Conservation (phyloP, 2,113 vertebrate species). For the Emydocephalus ijimae region DNA sequence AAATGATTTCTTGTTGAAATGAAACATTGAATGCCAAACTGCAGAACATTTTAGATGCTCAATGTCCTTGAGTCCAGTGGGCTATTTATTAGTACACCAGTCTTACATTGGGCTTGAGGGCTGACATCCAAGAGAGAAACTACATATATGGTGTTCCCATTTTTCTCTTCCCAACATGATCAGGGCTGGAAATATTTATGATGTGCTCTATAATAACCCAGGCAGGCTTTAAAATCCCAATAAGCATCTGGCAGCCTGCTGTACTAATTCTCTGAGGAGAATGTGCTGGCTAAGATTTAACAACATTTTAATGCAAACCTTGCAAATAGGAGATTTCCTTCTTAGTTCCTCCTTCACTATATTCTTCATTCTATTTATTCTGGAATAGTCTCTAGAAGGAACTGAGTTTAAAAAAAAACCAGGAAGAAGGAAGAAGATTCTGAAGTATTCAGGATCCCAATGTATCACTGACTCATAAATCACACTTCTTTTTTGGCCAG, state of each 20-base stretch:
- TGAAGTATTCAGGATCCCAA: constrained; percentile 13
- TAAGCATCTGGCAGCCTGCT: constrained; percentile 27
- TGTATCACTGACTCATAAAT: constrained; percentile 25
- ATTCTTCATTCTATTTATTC: constrained; percentile 24
- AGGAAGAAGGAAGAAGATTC: neutral
- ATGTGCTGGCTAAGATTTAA: constrained; percentile 24
- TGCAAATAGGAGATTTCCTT: constrained; percentile 28
- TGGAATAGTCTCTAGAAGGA: constrained; percentile 15
- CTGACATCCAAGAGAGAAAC: neutral
- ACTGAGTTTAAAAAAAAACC: neutral
- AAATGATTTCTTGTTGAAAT: neutral
- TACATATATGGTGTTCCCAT: neutral
- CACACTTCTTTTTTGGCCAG: constrained; percentile 7
- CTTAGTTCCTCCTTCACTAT: constrained; percentile 9
- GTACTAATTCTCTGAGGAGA: constrained; percentile 27
- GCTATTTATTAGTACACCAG: neutral
- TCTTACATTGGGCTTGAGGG: neutral
- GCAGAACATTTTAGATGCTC: neutral
- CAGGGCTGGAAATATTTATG: constrained; percentile 40
- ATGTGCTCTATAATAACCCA: constrained; percentile 44
- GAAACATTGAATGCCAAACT: neutral
- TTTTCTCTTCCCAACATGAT: neutral
- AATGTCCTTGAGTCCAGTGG: neutral
- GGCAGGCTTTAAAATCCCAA: constrained; percentile 35
- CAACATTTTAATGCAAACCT: constrained; percentile 39